Base-by-base conservation (phyloP, 1,140 invertebrate species). In the Drosophila mauritiana region DNA sequence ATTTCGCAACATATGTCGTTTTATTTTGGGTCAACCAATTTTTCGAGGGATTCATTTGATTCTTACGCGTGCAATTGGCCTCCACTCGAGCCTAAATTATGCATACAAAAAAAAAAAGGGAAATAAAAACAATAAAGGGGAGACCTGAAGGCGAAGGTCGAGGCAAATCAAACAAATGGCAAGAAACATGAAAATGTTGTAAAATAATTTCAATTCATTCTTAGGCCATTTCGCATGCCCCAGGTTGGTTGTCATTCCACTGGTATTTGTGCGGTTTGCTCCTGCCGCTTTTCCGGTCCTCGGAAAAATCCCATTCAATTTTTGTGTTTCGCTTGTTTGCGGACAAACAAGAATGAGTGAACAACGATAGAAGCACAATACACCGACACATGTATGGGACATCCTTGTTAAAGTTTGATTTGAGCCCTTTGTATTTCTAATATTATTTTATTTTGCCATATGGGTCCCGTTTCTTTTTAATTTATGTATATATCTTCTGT, bases 191-290 rank as follows among this genome's bases (percentile, higher is more conserved):
- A 77, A 89, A 79, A 89, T 88, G 84, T 79, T 89, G 83, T 88
- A 88, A 89, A 88, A 88, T 83, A 77, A 89, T 89, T 89, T 88
- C 76, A 83, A 86, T 86, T 86, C 82, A 67, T 82, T 82, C 51
- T 39, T 22, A 43, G 54, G 62, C 51, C 55, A 49, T 68, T 77
- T 39, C 51, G 72, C 79, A 86, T 88, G 82, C 69, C 80, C 57
- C 15, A 43, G 59, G 55, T 52, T 36, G 34, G 25, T 22, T 70
- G 64, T 56, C 63, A 45, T 39, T 57, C 37, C 55, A 48, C 46
- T 59, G 62, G 45, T 46, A 55, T 52, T 67, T 62, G 52, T 61
- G 43, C 12, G 63, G 56, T 59, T 69, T 61, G 40, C 49, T 56
- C 8, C 42, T 57, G 52, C 27, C 31, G 17, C 15, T 73, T 25